Conservation (phyloP, 2,113 vertebrate species). For the Muntiacus reevesi region DNA sequence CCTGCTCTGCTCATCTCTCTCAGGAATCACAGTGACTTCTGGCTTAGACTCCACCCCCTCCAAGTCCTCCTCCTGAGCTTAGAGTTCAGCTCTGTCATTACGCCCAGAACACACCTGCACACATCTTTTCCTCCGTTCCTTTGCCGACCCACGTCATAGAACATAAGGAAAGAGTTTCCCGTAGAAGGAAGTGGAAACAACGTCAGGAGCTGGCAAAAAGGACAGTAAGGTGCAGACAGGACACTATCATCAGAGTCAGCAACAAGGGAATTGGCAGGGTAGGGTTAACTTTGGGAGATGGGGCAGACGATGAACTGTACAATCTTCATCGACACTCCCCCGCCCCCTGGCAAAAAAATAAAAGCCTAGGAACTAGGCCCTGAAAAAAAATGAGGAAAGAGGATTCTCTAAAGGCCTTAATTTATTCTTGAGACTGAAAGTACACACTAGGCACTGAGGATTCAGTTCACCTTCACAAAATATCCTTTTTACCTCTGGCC, state of each 20-base stretch:
- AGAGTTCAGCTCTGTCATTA: background rate
- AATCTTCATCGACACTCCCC: background rate
- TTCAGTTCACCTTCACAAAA: background rate
- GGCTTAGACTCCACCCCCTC: background rate
- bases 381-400: background rate
- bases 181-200: background rate
- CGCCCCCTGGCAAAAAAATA: background rate
- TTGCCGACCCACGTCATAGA: background rate
- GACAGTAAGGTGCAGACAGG: background rate
- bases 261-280: background rate
- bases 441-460: background rate
- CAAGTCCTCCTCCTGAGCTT: background rate
- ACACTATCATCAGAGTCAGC: background rate
- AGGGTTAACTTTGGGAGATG: background rate
- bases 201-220: background rate
- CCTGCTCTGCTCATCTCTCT: background rate
- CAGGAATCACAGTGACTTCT: background rate
- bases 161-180: background rate
- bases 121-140: background rate
- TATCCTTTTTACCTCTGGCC: background rate
- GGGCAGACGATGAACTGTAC: background rate
- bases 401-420: background rate
- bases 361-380: background rate
- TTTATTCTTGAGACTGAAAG: background rate
- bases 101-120: background rate